Conservation (phyloP, 2,113 vertebrate species). For the Naja naja region DNA sequence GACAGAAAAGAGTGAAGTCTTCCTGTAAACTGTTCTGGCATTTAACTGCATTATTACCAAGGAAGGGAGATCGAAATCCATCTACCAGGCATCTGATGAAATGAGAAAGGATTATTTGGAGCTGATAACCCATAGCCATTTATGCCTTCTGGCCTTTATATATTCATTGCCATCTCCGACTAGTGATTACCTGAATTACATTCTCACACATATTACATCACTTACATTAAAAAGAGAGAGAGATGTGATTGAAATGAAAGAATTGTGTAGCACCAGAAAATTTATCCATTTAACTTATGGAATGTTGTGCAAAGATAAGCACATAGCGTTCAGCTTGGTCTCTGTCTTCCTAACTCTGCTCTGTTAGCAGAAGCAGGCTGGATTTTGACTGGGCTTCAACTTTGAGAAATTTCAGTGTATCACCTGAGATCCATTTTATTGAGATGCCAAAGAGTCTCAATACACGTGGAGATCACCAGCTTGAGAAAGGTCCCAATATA, state of each 20-base stretch:
- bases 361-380: not conserved
- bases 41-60: not conserved
- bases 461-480: not conserved
- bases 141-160: not conserved
- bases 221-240: not conserved
- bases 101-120: not conserved
- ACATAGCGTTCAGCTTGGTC: not conserved
- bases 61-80: not conserved
- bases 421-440: not conserved
- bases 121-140: not conserved
- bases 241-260: not conserved
- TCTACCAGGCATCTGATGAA: not conserved
- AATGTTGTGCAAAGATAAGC: not conserved
- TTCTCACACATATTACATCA: not conserved
- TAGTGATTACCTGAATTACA: not conserved
- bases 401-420: not conserved
- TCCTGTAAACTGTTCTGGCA: not conserved
- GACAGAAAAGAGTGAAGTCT: not conserved
- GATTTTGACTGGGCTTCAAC: not conserved
- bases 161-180: not conserved
- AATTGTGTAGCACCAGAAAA: not conserved
- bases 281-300: not conserved
- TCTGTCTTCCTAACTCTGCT: not conserved
- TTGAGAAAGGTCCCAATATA: not conserved
- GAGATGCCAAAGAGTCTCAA: not conserved